Evolutionary conservation across 2,888 invertebrate genomes (phyloP).

Genomic region (Lottia gigantea): DNA sequence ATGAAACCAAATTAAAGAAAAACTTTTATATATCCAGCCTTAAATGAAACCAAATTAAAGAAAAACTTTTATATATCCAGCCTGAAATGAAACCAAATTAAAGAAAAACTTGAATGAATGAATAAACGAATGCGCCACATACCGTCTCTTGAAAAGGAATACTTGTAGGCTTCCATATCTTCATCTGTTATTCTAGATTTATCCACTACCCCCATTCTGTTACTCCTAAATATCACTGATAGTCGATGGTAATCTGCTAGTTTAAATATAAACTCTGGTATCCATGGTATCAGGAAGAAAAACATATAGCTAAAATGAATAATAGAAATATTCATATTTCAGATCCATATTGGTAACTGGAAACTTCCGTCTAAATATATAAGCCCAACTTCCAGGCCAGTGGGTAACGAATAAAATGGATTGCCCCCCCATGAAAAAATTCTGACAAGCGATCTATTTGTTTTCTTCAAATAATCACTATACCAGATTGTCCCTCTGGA

Average conservation of each 20-base stretch:
- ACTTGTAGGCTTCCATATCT: constrained; percentile 81
- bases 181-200: constrained; percentile 67
- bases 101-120: background rate
- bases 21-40: too few relatives aligned
- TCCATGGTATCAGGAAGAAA: constrained; percentile 29
- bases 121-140: background rate
- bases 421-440: too few relatives aligned
- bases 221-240: constrained; percentile 65
- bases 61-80: too few relatives aligned
- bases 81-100: constrained; percentile 67
- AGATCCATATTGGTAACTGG: too few relatives aligned
- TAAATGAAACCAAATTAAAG: constrained; percentile 33
- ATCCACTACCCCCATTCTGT: constrained; percentile 33
- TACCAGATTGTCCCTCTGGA: too few relatives aligned
- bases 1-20: constrained; percentile 17
- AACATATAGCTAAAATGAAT: constrained; percentile 26
- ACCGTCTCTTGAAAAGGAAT: constrained; percentile 71
- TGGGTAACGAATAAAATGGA: too few relatives aligned
- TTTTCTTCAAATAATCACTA: too few relatives aligned
- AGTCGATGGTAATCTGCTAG: constrained; percentile 76
- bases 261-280: constrained; percentile 74
- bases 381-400: too few relatives aligned
- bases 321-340: background rate
- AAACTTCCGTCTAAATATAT: too few relatives aligned
- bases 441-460: too few relatives aligned